Evolutionary conservation across 2,113 vertebrate species (phyloP).

Genomic region (Ciconia stormi): DNA sequence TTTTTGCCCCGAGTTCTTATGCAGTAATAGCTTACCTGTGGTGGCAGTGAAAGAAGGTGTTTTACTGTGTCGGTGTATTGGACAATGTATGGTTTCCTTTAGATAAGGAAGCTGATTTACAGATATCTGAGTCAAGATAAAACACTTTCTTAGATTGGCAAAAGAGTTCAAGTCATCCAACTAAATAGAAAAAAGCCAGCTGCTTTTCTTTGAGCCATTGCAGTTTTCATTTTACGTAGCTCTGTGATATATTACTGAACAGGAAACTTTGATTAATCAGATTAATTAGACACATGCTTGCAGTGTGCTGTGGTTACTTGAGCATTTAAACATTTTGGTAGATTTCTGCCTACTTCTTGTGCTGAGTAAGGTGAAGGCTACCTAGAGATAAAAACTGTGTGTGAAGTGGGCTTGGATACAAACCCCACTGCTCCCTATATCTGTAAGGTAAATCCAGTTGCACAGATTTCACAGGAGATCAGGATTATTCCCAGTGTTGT

Average conservation of each 20-base stretch:
- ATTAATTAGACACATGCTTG: neutral
- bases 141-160: neutral
- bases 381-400: neutral
- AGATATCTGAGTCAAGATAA: neutral
- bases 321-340: neutral
- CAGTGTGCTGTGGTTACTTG: neutral
- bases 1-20: neutral
- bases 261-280: neutral
- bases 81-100: neutral
- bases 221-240: neutral
- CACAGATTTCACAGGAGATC: neutral
- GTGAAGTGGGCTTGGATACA: neutral
- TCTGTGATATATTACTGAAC: neutral
- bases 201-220: neutral
- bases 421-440: neutral
- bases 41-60: neutral
- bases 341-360: neutral
- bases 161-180: neutral
- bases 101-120: neutral
- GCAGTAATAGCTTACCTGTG: neutral
- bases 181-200: neutral
- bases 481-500: neutral
- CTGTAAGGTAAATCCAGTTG: neutral
- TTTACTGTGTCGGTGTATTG: rapidly evolving
- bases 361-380: neutral